phyloP scores from a whole-genome alignment of 2,113 vertebrate species.

The Callorhinus ursinus region DNA sequence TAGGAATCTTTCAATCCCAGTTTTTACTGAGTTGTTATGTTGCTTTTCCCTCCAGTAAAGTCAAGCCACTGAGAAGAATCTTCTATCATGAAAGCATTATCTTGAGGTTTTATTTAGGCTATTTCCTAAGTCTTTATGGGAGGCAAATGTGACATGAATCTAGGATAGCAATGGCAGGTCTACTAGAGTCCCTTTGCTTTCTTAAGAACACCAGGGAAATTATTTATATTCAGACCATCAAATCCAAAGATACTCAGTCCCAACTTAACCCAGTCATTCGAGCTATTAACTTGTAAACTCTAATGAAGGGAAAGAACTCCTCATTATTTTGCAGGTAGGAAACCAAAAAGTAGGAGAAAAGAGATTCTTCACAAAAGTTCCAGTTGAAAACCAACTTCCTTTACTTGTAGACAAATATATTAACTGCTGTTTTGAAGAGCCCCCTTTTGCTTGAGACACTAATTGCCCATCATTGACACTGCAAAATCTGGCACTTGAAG shows the following conservation, averaged over 20 bases:
- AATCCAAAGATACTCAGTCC: not conserved
- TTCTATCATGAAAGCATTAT: not conserved
- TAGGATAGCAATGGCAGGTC: not conserved
- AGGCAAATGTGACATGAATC: not conserved
- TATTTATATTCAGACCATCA: not conserved
- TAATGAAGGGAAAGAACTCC: slow-evolving; percentile 28
- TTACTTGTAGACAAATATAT: slow-evolving; percentile 10
- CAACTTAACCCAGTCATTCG: not conserved
- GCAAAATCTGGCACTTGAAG: not conserved
- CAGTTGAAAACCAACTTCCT: not conserved
- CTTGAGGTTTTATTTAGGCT: slow-evolving; percentile 12
- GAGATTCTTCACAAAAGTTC: not conserved
- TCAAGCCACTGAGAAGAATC: not conserved
- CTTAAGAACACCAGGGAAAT: not conserved
- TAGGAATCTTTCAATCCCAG: not conserved
- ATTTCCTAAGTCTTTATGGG: not conserved
- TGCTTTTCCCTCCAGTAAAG: not conserved
- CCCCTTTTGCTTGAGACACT: not conserved
- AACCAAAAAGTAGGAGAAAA: slow-evolving; percentile 6
- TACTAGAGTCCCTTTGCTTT: not conserved
- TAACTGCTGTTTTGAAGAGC: not conserved
- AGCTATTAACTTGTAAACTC: not conserved
- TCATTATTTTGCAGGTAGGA: slow-evolving; percentile 31
- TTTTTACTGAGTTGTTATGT: slow-evolving; percentile 25
- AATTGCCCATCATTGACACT: not conserved